phyloP scores from a whole-genome alignment of 1,140 invertebrate species.

The Oryzaephilus surinamensis region DNA sequence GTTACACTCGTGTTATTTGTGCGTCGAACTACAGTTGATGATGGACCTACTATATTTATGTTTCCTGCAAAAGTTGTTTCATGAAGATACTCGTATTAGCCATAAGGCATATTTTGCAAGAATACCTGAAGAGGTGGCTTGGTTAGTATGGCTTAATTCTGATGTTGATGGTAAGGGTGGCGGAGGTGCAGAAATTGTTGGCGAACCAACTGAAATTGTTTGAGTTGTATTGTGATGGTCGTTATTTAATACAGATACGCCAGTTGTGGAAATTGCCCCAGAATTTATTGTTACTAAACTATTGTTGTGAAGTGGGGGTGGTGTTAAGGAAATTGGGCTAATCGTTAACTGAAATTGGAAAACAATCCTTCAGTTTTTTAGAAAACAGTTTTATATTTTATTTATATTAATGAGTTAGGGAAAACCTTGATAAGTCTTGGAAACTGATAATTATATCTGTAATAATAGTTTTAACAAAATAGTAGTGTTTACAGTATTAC shows the following conservation, averaged over 20 bases:
- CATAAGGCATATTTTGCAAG: too few species aligned
- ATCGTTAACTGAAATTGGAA: constrained; percentile 2
- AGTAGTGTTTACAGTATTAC: too few species aligned
- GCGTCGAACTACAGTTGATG: constrained; percentile 47
- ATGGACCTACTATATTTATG: too few species aligned
- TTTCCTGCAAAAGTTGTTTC: too few species aligned
- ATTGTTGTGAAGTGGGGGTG: constrained; percentile 10
- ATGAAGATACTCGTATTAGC: too few species aligned
- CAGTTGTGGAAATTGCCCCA: constrained; percentile 25
- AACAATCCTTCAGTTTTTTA: background rate
- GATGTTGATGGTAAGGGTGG: background rate
- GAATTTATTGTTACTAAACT: constrained; percentile 31
- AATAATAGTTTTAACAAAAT: too few species aligned
- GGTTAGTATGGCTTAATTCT: background rate
- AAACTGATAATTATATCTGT: too few species aligned
- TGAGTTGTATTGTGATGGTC: constrained; percentile 21
- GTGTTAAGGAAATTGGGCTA: constrained; percentile 9
- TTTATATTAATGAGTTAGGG: too few species aligned
- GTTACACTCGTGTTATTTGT: constrained; percentile 61
- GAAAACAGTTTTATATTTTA: too few species aligned
- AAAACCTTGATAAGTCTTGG: too few species aligned
- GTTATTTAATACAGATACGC: constrained; percentile 28
- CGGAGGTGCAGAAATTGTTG: constrained; percentile 3
- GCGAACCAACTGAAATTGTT: constrained; percentile 28
- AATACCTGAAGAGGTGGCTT: constrained; percentile 1